These are phyloP conservation scores for Amphipyra tragopoginis DNA, from an alignment of 2,888 invertebrate genomes.

Conservation along the genomic window DNA sequence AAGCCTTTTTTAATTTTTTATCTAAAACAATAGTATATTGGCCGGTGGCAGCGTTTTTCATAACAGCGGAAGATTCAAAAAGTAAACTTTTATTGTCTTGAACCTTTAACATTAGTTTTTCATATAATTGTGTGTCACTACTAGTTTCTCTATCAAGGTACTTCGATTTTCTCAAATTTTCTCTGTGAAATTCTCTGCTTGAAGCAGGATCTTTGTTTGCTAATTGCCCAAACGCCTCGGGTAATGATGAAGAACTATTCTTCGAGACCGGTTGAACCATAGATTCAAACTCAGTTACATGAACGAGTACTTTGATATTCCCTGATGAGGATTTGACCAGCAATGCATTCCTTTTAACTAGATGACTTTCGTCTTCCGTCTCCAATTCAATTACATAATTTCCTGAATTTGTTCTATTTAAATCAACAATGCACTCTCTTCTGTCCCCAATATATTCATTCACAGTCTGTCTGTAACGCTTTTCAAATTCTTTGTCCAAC, in stretches of 20 bases:
- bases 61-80: slow-evolving; percentile 52
- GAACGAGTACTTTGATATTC: slow-evolving; percentile 68
- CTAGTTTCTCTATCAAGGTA: slow-evolving; percentile 54
- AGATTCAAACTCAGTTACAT: slow-evolving; percentile 44
- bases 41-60: slow-evolving; percentile 70
- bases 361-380: slow-evolving; percentile 30
- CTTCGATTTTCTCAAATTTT: slow-evolving; percentile 36
- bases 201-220: slow-evolving; percentile 54
- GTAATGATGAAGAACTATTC: slow-evolving; percentile 38
- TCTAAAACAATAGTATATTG: slow-evolving; percentile 69
- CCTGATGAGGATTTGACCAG: slow-evolving; percentile 71
- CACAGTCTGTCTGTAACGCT: slow-evolving; percentile 61
- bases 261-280: slow-evolving; percentile 15
- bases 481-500: slow-evolving; percentile 80
- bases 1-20: slow-evolving; percentile 69
- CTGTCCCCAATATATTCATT: slow-evolving; percentile 57
- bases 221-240: slow-evolving; percentile 58
- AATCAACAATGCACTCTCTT: slow-evolving; percentile 60
- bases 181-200: slow-evolving; percentile 32
- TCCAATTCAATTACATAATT: slow-evolving; percentile 67
- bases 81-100: slow-evolving; percentile 53
- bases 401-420: slow-evolving; percentile 68
- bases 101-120: slow-evolving; percentile 58
- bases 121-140: slow-evolving; percentile 68
- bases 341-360: slow-evolving; percentile 61